Percentiles rank a stretch among this genome's conserved stretches.
phyloP scores from a whole-genome alignment of 2,888 invertebrate species.

The Schizaphis graminum region DNA sequence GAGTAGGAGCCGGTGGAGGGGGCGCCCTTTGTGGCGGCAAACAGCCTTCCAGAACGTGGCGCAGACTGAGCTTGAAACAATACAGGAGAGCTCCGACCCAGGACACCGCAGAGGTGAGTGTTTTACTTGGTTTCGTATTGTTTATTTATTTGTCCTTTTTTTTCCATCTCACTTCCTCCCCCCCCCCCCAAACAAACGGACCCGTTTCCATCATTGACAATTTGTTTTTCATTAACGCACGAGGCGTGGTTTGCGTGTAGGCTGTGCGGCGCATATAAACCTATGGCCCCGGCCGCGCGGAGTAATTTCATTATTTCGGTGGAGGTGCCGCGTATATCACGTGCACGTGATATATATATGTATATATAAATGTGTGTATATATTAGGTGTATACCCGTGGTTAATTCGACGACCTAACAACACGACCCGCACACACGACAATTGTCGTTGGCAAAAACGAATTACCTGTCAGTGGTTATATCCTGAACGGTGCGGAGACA shows the following conservation, averaged over 20 bases:
- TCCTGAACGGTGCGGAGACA: background rate
- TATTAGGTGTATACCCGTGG: background rate
- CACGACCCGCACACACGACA: background rate
- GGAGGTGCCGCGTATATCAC: background rate
- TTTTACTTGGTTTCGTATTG: background rate
- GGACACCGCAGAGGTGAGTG: conserved; percentile 47
- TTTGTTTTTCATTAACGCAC: conserved; percentile 6
- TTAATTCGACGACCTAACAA: conserved; percentile 35
- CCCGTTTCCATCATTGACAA: background rate
- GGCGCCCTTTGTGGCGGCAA: conserved; percentile 5
- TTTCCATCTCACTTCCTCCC: background rate
- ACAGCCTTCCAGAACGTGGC: conserved; percentile 43
- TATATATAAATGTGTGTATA: too few relatives aligned
- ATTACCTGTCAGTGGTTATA: conserved; percentile 23
- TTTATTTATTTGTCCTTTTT: background rate
- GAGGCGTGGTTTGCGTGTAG: background rate
- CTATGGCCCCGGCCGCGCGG: background rate
- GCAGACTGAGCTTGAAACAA: conserved; percentile 60
- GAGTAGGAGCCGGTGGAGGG: background rate
- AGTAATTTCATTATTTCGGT: conserved; percentile 31
- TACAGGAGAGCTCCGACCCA: conserved; percentile 60
- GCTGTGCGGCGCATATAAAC: background rate
- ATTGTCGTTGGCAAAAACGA: conserved; percentile 20
- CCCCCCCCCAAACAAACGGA: background rate
- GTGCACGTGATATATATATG: background rate